phyloP scores from a whole-genome alignment of 1,140 invertebrate species.

The Triops longicaudatus region DNA sequence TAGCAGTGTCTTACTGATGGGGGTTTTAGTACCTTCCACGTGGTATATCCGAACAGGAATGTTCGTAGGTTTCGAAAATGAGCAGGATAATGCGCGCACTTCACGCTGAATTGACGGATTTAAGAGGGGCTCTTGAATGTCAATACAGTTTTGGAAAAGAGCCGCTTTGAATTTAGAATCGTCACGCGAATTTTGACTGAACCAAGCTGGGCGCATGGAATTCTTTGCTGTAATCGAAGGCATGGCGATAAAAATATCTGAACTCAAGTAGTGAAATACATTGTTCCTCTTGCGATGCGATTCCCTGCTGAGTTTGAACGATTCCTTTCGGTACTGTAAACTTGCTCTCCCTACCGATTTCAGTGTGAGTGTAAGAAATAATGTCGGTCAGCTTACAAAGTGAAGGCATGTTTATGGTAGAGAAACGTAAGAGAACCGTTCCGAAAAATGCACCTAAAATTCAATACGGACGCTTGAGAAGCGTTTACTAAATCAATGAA shows the following conservation, averaged over 20 bases:
- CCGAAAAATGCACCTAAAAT: too few relatives aligned
- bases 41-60: slow-evolving; percentile 7
- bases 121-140: background rate
- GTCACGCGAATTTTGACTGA: background rate
- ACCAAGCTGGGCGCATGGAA: background rate
- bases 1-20: background rate
- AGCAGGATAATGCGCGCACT: background rate
- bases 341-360: too few relatives aligned
- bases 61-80: background rate
- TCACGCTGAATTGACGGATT: background rate
- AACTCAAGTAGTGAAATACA: too few relatives aligned
- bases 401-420: too few relatives aligned
- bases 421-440: too few relatives aligned
- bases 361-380: too few relatives aligned
- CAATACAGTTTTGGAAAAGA: background rate
- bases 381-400: too few relatives aligned
- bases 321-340: too few relatives aligned
- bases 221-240: background rate
- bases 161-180: background rate
- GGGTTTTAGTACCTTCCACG: background rate
- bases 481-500: too few relatives aligned
- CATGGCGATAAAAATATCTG: background rate
- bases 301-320: too few relatives aligned
- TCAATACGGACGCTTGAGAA: too few relatives aligned
- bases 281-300: too few relatives aligned